These are phyloP conservation scores for Athrips mouffetella DNA, from an alignment of 2,888 invertebrate species.

Conservation along the genomic window DNA sequence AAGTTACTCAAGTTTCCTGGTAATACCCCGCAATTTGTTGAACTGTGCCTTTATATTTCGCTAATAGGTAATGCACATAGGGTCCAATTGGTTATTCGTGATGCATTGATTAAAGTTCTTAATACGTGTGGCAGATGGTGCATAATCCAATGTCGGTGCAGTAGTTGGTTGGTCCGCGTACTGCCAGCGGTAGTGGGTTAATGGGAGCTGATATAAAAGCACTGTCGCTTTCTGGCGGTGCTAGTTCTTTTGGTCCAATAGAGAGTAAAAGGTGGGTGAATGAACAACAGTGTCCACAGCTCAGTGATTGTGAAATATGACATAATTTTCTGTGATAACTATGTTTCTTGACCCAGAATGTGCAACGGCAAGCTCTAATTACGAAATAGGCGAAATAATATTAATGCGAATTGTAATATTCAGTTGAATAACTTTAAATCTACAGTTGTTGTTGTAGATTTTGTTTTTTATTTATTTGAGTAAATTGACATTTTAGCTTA, in stretches of 20 bases:
- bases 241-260: constrained; percentile 68
- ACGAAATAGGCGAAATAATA: not conserved
- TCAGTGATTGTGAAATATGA: constrained; percentile 39
- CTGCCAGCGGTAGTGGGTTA: constrained; percentile 66
- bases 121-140: constrained; percentile 38
- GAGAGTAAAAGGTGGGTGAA: constrained; percentile 73
- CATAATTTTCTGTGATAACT: constrained; percentile 26
- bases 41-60: constrained; percentile 31
- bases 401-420: no score
- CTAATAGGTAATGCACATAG: constrained; percentile 30
- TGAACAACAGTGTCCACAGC: constrained; percentile 46
- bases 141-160: constrained; percentile 38
- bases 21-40: constrained; percentile 46
- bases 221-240: constrained; percentile 66
- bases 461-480: not conserved
- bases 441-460: no score
- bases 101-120: constrained; percentile 28
- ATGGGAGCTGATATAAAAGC: constrained; percentile 67
- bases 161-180: constrained; percentile 44
- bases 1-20: constrained; percentile 59
- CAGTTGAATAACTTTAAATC: no score
- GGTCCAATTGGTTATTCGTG: constrained; percentile 26
- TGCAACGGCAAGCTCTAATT: not conserved
- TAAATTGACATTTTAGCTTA: not conserved
- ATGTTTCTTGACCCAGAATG: constrained; percentile 29